Percentiles rank a stretch among this genome's conserved stretches.
Evolutionary conservation across 2,113 vertebrate species (phyloP).

Genomic region (Meriones unguiculatus): DNA sequence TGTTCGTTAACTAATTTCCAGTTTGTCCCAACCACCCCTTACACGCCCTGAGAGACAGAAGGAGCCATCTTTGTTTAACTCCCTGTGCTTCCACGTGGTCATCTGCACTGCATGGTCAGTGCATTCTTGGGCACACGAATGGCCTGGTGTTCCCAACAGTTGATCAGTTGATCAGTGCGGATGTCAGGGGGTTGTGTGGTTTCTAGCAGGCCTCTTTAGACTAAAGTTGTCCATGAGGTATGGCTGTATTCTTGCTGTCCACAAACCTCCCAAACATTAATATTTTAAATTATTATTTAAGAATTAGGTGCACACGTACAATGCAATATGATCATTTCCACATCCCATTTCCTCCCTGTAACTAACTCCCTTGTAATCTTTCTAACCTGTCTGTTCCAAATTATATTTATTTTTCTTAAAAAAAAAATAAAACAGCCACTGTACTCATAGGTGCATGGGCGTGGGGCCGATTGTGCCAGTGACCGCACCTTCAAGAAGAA

Average conservation of each 20-base stretch:
- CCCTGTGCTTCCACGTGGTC: neutral
- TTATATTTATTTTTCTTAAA: neutral
- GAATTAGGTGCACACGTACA: neutral
- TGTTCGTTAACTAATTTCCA: neutral
- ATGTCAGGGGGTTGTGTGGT: neutral
- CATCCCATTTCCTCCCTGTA: neutral
- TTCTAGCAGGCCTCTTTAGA: neutral
- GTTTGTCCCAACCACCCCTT: neutral
- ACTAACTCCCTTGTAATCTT: neutral
- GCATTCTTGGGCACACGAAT: neutral
- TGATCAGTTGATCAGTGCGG: too few species aligned
- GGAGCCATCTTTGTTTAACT: neutral
- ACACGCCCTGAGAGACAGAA: neutral
- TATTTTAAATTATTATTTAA: neutral
- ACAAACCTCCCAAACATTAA: neutral
- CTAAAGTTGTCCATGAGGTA: neutral
- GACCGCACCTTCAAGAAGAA: neutral
- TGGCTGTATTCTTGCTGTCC: neutral
- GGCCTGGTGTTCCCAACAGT: too few species aligned
- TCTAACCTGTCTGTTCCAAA: neutral
- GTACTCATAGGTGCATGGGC: neutral
- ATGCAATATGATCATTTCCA: neutral
- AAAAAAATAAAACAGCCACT: neutral
- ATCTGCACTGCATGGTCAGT: neutral
- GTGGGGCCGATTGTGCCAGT: neutral